Evolutionary conservation across 2,797 vertebrate genomes (phyloP), one percentile per base, ranked within the genome.

Genomic region (Pipistrellus kuhlii): DNA sequence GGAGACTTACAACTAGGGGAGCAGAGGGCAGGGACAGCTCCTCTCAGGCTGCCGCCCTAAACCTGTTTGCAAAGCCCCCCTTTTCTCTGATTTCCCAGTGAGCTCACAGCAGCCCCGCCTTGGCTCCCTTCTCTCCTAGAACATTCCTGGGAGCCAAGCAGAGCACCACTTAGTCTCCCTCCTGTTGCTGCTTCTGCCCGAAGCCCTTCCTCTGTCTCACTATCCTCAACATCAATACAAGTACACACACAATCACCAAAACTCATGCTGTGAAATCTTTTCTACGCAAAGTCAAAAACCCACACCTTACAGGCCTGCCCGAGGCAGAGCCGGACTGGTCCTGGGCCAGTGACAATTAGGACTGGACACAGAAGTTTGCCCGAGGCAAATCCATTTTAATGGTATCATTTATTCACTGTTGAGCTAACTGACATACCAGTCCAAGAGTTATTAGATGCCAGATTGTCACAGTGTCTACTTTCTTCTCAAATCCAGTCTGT

Each of bases 401-500:
- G 73, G 12, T 32, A 83, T 80, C 38, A 55, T 84, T 94, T 85
- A 66, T 53, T 6, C 17, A 46, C 32, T 72, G 32, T 17, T 57
- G 44, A 83, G 51, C 62, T 91, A 94, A 69, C 11, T 89, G 93
- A 69, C 13, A 85, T 14, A 41, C 18, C n/a, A 68, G 18, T 30
- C 11, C 20, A 76, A 38, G 7, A 78, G 76, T 30, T 57, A 8
- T 83, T 53, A 51, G n/a, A 64, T 35, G 71, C 48, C 55, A 81
- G 77, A 86, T 0, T 53, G 20, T 85, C 48, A 53, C 35, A 46
- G 6, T 62, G 30, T 38, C 15, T 78, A 66, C 35, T 78, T 88
- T 88, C n/a, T 84, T 87, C 46, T 35, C 35, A 82, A 72, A 18
- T n/a, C 30, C 21, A 85, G 51, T 5, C 32, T 30, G 35, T 32